Conservation (phyloP, 2,888 invertebrate genomes). For the Xylota segnis region DNA sequence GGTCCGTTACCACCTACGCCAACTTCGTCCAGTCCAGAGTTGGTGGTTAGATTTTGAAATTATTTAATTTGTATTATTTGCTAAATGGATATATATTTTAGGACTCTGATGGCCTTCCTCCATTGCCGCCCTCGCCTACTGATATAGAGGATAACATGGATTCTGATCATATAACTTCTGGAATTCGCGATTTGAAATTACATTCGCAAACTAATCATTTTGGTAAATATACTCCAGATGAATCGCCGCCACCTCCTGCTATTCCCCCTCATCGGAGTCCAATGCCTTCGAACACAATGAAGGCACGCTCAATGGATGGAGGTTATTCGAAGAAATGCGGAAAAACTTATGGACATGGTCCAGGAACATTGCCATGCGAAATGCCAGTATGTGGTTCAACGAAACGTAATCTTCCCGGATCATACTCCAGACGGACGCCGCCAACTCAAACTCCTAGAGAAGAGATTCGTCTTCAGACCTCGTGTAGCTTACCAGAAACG, state of each 20-base stretch:
- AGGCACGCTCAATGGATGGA: conserved; percentile 94
- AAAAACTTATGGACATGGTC: conserved; percentile 86
- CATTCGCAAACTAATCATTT: conserved; percentile 64
- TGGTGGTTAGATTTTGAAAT: conserved; percentile 79
- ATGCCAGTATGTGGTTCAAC: conserved; percentile 85
- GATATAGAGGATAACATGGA: conserved; percentile 83
- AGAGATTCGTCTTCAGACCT: conserved; percentile 90
- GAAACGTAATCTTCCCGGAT: conserved; percentile 84
- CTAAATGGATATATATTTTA: conserved; percentile 56
- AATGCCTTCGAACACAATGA: conserved; percentile 88
- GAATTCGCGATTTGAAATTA: conserved; percentile 72
- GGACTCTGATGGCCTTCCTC: conserved; percentile 87
- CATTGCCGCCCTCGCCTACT: conserved; percentile 93
- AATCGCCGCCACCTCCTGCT: conserved; percentile 86
- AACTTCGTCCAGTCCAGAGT: conserved; percentile 80
- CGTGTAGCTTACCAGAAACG: conserved; percentile 94
- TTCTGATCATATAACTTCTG: conserved; percentile 59
- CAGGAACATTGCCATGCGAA: conserved; percentile 90
- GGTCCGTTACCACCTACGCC: conserved; percentile 84
- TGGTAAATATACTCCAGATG: conserved; percentile 59
- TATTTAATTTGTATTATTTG: conserved; percentile 52
- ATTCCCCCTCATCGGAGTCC: conserved; percentile 90
- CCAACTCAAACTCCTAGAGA: conserved; percentile 86
- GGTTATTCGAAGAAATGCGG: conserved; percentile 88
- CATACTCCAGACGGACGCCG: conserved; percentile 84